Evolutionary conservation across 2,113 vertebrate species (phyloP).

Genomic region (Miniopterus natalensis): DNA sequence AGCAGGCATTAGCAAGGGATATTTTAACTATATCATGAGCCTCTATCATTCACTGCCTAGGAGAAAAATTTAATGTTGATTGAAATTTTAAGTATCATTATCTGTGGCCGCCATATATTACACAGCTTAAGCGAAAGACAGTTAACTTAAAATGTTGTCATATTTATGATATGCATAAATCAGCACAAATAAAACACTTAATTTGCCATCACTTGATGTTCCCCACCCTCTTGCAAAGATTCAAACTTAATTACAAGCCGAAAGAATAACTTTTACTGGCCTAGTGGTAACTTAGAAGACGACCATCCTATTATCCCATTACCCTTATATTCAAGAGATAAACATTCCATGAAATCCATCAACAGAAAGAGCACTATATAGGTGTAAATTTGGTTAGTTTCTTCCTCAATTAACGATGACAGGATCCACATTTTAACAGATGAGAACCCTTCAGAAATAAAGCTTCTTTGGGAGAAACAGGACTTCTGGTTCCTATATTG

Average conservation of each 20-base stretch:
- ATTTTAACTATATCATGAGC: background rate
- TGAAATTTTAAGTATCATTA: constrained; percentile 49
- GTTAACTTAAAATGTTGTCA: background rate
- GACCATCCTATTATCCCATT: background rate
- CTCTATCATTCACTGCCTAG: background rate
- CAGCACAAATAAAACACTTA: constrained; percentile 47
- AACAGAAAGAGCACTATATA: background rate
- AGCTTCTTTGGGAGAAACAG: background rate
- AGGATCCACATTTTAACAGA: background rate
- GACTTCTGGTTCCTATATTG: background rate
- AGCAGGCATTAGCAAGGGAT: background rate
- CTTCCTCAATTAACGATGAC: background rate
- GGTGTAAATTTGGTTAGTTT: background rate
- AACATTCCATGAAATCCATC: background rate
- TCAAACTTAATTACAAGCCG: constrained; percentile 13
- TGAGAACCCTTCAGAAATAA: background rate
- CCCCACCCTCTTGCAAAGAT: background rate
- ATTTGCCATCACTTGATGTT: background rate
- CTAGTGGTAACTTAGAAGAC: background rate
- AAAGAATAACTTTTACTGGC: background rate
- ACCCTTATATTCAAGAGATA: background rate
- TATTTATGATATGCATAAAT: background rate
- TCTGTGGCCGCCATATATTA: background rate
- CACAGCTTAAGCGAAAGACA: background rate
- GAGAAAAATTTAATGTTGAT: background rate